Conservation (phyloP, 2,113 vertebrate genomes). For the Apteryx owenii region DNA sequence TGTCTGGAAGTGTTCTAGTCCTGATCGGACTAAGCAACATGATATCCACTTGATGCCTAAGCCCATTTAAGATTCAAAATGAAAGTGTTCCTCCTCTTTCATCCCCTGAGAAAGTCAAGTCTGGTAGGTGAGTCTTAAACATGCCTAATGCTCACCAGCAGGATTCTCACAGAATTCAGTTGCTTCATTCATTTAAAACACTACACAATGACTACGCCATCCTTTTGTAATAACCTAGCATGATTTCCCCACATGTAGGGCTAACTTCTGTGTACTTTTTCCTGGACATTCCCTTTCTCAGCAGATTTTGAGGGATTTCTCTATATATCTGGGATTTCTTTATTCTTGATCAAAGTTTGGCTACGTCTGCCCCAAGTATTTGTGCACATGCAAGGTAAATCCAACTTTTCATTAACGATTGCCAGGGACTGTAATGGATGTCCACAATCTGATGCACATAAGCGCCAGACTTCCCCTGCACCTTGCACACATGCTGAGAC, state of each 20-base stretch:
- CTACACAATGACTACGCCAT: not conserved
- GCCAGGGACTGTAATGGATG: not conserved
- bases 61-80: not conserved
- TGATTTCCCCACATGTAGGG: not conserved
- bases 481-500: not conserved
- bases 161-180: not conserved
- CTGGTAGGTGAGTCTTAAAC: not conserved
- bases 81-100: not conserved
- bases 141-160: not conserved
- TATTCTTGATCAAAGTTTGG: not conserved
- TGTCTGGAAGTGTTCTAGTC: not conserved
- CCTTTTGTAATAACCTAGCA: not conserved
- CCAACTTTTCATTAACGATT: not conserved
- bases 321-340: not conserved
- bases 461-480: not conserved
- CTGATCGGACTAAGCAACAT: not conserved
- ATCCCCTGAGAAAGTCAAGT: not conserved
- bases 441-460: accelerated
- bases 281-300: not conserved
- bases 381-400: not conserved
- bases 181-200: not conserved
- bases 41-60: not conserved
- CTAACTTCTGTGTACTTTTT: not conserved
- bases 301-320: not conserved
- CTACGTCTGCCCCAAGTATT: not conserved